Conservation (phyloP, 2,888 invertebrate species). For the Deilephila porcellus region DNA sequence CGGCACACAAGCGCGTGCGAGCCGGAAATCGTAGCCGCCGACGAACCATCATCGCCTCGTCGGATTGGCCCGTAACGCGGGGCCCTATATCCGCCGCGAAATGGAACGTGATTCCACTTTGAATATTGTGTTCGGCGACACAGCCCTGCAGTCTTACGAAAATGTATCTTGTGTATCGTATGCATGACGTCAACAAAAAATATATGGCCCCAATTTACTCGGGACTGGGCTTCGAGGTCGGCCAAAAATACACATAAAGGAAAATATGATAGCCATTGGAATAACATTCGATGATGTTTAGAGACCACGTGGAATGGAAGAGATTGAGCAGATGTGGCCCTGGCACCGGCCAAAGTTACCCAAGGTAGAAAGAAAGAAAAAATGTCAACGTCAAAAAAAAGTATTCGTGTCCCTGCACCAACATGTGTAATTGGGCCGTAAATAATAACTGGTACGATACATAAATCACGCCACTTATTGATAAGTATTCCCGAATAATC, state of each 20-base stretch:
- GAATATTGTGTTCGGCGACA: constrained; percentile 59
- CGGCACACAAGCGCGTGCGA: constrained; percentile 58
- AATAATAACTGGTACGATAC: constrained; percentile 16
- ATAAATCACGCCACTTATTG: constrained; percentile 29
- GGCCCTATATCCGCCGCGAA: constrained; percentile 77
- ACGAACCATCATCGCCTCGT: constrained; percentile 70
- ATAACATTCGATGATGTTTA: too few species aligned
- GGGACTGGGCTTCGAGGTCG: too few species aligned
- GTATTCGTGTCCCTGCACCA: neutral
- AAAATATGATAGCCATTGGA: too few species aligned
- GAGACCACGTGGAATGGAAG: too few species aligned
- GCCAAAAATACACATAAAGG: too few species aligned
- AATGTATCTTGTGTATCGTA: constrained; percentile 28
- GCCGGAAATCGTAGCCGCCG: constrained; percentile 75
- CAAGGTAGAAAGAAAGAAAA: too few species aligned
- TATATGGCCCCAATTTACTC: too few species aligned
- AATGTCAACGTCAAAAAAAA: neutral
- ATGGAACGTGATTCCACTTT: constrained; percentile 74
- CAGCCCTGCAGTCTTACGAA: constrained; percentile 43
- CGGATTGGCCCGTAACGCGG: constrained; percentile 69
- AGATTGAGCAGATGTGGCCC: too few species aligned
- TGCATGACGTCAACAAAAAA: neutral
- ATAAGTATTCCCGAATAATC: constrained; percentile 42
- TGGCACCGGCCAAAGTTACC: too few species aligned
- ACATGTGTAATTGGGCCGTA: constrained; percentile 28